Base-by-base conservation (phyloP, 2,888 invertebrate genomes). In the Macroteleia sp. region DNA sequence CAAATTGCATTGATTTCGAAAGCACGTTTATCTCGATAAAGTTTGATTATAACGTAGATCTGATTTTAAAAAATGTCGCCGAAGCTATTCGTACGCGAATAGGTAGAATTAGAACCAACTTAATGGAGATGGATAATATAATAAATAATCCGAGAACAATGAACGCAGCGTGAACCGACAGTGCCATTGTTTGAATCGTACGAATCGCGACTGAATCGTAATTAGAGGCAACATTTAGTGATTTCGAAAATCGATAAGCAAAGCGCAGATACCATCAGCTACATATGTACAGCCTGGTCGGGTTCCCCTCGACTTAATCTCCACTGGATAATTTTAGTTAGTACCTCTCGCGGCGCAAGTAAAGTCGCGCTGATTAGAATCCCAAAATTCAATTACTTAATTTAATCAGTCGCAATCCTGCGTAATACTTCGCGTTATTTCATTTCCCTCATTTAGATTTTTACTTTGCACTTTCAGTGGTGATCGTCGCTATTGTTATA, bases 331-430 rank as follows among this genome's bases (percentile, higher is more conserved):
- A 71, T 79, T 77, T 57, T 71, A 61, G 77, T 78, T 76, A 76
- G 62, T 50, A 50, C 59, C 36, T 32, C 62, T n/a, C 59, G 32
- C 34, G 36, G 66, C 30, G 36, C 28, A 54, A 57, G 59, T 59
- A 56, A 62, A 76, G 57, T 70, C 70, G 61, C 56, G 66, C 32
- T 54, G 69, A 70, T 52, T 67, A 64, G 69, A 77, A 69, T 62
- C 19, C 77, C 75, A 48, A 77, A 82, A 80, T 81, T 81, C 71
- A 81, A 81, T 81, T 73, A 79, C 69, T 78, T 74, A 75, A 79
- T 82, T 82, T 69, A 80, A 80, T 80, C 77, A 77, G 59, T 36
- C 46, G 34, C 41, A 61, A 50, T 76, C 36, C 20, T 48, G 39
- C 50, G 46, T 44, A 44, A 22, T 25, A 36, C 28, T 50, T 41